Conservation (phyloP, 1,140 invertebrate genomes). For the Pararge aegeria region DNA sequence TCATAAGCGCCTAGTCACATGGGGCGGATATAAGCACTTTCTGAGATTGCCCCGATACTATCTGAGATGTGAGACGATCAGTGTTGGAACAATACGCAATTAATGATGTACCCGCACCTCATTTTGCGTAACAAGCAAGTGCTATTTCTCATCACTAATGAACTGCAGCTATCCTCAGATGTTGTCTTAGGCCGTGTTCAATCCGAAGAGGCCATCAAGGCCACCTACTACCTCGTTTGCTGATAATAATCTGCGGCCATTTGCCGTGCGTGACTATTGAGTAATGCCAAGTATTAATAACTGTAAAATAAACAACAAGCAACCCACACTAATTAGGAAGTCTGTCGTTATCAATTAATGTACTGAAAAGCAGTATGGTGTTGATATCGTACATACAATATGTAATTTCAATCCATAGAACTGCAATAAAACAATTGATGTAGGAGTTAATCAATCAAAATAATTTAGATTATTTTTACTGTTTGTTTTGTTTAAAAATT, state of each 20-base stretch:
- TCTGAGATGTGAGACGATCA: constrained; percentile 29
- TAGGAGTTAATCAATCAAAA: too few species aligned
- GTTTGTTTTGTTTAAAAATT: too few species aligned
- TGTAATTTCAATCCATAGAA: too few species aligned
- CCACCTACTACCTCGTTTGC: constrained; percentile 26
- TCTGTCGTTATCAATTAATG: too few species aligned
- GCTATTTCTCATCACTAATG: constrained; percentile 61
- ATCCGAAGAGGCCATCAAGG: constrained; percentile 38
- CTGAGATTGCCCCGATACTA: constrained; percentile 17
- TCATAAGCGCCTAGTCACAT: constrained; percentile 1
- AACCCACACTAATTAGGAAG: not conserved
- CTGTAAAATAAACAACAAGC: not conserved
- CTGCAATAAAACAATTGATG: not conserved
- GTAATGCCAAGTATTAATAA: constrained; percentile 6
- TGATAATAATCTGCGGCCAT: constrained; percentile 35
- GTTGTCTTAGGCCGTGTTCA: constrained; percentile 30
- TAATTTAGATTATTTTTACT: too few species aligned
- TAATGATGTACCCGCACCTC: constrained; percentile 53
- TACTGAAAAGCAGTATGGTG: not conserved
- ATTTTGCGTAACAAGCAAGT: constrained; percentile 52
- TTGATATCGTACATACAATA: too few species aligned
- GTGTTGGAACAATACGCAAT: constrained; percentile 54
- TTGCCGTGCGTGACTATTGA: constrained; percentile 13
- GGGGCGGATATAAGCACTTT: constrained; percentile 40
- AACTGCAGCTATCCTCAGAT: constrained; percentile 27